Conservation (phyloP, 2,797 vertebrate species). For the Sebastiscus albofasciatus region DNA sequence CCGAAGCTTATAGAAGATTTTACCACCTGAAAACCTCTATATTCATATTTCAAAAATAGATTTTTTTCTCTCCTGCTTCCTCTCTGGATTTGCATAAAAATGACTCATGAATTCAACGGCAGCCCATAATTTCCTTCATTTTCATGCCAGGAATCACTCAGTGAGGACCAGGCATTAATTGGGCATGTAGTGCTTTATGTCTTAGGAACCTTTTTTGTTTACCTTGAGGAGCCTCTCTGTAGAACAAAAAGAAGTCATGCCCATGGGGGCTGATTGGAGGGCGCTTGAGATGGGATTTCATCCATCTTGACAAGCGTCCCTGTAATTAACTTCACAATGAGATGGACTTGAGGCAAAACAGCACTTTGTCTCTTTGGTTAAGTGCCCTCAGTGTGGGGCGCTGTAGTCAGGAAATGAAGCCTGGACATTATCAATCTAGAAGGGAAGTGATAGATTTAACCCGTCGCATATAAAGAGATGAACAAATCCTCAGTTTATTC, state of each 20-base stretch:
- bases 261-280: constrained; percentile 31
- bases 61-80: background rate
- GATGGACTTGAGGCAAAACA: constrained; percentile 21
- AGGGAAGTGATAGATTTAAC: background rate
- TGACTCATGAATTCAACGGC: background rate
- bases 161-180: background rate
- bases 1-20: background rate
- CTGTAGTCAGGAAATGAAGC: constrained; percentile 3
- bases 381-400: background rate
- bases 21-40: background rate
- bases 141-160: constrained; percentile 1
- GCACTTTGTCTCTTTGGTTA: constrained; percentile 15
- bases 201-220: constrained; percentile 27
- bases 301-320: constrained; percentile 15
- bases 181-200: background rate
- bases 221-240: constrained; percentile 10
- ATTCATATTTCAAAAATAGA: constrained; percentile 1
- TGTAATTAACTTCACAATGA: constrained; percentile 45
- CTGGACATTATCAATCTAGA: background rate
- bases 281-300: constrained; percentile 12
- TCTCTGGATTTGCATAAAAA: background rate
- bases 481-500: background rate
- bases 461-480: background rate
- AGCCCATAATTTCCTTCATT: background rate
- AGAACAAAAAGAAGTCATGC: background rate